These are phyloP conservation scores for Heliconius ismenius DNA, from an alignment of 2,888 invertebrate genomes.

Conservation along the genomic window DNA sequence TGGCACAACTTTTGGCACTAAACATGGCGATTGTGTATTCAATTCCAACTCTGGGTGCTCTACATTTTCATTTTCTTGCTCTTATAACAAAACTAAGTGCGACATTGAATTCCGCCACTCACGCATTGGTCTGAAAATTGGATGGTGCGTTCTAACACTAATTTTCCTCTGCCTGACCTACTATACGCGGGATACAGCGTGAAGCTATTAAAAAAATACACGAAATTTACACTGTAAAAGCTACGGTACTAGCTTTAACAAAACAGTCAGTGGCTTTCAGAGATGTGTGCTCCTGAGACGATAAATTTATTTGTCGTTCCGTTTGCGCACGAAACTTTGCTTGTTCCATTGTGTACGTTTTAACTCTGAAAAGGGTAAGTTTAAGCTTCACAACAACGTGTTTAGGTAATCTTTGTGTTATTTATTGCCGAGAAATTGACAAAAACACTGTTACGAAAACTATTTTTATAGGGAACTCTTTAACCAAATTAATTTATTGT, in stretches of 20 bases:
- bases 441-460: background rate
- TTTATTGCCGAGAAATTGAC: constrained; percentile 4
- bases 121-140: too few species aligned
- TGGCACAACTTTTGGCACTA: background rate
- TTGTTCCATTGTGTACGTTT: constrained; percentile 46
- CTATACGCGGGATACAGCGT: background rate
- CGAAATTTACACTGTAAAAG: background rate
- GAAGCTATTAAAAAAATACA: background rate
- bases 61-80: too few species aligned
- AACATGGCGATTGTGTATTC: background rate
- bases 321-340: constrained; percentile 47
- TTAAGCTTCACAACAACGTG: constrained; percentile 43
- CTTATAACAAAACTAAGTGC: too few species aligned
- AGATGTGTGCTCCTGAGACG: constrained; percentile 44
- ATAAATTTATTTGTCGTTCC: constrained; percentile 49
- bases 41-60: too few species aligned
- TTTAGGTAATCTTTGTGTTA: constrained; percentile 31
- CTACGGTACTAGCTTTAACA: constrained; percentile 25
- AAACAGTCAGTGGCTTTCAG: constrained; percentile 42
- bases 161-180: background rate
- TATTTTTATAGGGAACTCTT: background rate
- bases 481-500: background rate
- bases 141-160: background rate
- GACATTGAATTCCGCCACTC: too few species aligned
- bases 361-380: constrained; percentile 47